Evolutionary conservation across 2,797 vertebrate species (phyloP), one percentile per base, ranked within the genome.

Genomic region (Bovichtus variegatus): DNA sequence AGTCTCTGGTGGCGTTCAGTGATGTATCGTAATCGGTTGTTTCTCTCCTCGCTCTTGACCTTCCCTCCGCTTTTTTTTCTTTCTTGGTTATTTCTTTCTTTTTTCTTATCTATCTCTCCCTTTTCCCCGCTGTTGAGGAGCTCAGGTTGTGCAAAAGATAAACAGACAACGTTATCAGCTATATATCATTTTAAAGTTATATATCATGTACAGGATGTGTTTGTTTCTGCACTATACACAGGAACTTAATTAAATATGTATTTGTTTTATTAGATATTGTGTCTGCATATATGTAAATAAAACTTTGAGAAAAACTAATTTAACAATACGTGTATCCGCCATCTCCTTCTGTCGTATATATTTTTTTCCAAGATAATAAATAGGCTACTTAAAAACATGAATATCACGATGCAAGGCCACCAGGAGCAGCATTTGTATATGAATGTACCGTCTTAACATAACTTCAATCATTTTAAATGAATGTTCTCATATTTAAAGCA

Each of bases 41-140:
- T 80, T 88, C 59, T 68, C 47, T 81, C 66, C 71, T 86, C 71
- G 68, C 82, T 84, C 85, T 90, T 84, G 83, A 88, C 87, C 82
- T 89, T 81, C 82, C 85, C 67, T 71, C 62, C 60, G 60, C 75
- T 82, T 84, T 25, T 76, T 83, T 83, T 60, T 67, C 46, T 76
- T 47, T 54, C 29, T 7, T 8, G 7, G 31, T n/a, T n/a, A n/a
- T n/a, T n/a, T n/a, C n/a, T n/a, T n/a, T n/a, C n/a, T n/a, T n/a
- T 62, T 67, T 76, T 29, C 63, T 85, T 74, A 71, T 86, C 81
- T 64, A 50, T 57, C 51, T 18, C 54, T 38, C 61, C 87, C 76
- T 64, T 78, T 66, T 62, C 27, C 21, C 46, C 8, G n/a, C 47
- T 59, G 59, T 51, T 78, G 36, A 76, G 72, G 40, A 77, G 69